Conservation (phyloP, 2,888 invertebrate genomes). For the Podotricha telesiphe region DNA sequence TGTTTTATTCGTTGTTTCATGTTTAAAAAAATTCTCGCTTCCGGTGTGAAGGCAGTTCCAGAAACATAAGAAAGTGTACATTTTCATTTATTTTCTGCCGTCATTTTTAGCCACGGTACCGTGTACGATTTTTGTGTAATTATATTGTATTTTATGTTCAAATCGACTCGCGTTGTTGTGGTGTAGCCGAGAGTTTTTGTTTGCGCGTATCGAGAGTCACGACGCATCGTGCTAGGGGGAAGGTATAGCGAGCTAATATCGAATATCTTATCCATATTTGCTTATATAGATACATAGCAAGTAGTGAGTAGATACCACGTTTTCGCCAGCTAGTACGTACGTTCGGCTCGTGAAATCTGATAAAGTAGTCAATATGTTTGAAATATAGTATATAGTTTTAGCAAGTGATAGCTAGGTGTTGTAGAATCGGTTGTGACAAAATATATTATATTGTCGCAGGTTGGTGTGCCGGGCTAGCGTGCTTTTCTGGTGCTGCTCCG, state of each 20-base stretch:
- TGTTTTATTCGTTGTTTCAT: conserved; percentile 60
- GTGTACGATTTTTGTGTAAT: conserved; percentile 70
- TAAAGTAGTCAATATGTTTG: conserved; percentile 53
- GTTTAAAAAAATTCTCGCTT: conserved; percentile 72
- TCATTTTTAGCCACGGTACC: conserved; percentile 73
- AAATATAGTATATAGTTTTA: conserved; percentile 46
- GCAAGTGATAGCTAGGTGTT: conserved; percentile 48
- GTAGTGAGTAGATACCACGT: conserved; percentile 75
- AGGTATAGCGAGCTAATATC: conserved; percentile 75
- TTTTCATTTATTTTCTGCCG: conserved; percentile 83
- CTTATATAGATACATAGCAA: conserved; percentile 61
- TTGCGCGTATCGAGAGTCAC: conserved; percentile 54
- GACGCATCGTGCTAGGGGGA: conserved; percentile 76
- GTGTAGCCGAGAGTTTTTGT: conserved; percentile 58
- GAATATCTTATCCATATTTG: conserved; percentile 76
- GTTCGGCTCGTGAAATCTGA: conserved; percentile 67
- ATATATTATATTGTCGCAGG: conserved; percentile 68
- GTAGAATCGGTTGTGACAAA: conserved; percentile 55
- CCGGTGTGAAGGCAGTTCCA: conserved; percentile 80
- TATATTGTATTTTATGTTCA: conserved; percentile 70
- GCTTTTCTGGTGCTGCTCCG: conserved; percentile 69
- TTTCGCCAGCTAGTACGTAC: conserved; percentile 82
- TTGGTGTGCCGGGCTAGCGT: conserved; percentile 72
- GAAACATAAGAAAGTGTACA: conserved; percentile 80
- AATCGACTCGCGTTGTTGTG: conserved; percentile 55